Conservation (phyloP, 2,888 invertebrate species). For the Polydrusus pterygomalis region DNA sequence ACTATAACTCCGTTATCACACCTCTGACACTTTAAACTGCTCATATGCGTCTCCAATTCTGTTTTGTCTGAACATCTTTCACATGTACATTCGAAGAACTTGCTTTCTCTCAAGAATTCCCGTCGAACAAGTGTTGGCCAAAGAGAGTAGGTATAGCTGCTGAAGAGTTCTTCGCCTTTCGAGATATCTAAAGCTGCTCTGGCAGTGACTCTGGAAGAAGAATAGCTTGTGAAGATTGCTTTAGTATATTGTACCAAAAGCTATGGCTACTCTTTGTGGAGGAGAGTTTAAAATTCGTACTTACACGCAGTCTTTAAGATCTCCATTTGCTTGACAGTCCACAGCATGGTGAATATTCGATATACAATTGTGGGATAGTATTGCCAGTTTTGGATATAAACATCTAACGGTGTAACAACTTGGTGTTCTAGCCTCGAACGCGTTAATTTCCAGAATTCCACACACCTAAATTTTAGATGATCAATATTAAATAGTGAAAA, state of each 20-base stretch:
- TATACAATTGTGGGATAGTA: constrained; percentile 88
- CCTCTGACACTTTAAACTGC: constrained; percentile 85
- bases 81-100: constrained; percentile 88
- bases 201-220: constrained; percentile 77
- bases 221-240: background rate
- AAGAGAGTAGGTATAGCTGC: constrained; percentile 86
- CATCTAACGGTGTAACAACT: constrained; percentile 83
- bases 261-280: no score
- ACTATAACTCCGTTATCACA: constrained; percentile 83
- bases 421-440: constrained; percentile 83
- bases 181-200: constrained; percentile 81
- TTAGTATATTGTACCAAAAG: no score
- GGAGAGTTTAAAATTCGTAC: background rate
- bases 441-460: constrained; percentile 87
- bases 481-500: no score
- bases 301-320: constrained; percentile 73
- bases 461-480: constrained; percentile 70
- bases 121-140: constrained; percentile 83
- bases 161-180: constrained; percentile 79
- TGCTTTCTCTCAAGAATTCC: constrained; percentile 81
- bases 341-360: constrained; percentile 88
- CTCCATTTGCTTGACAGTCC: constrained; percentile 67
- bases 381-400: constrained; percentile 84
- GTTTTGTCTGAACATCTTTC: constrained; percentile 85
- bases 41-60: constrained; percentile 86